Base-by-base conservation (phyloP, 2,797 vertebrate genomes). In the Peromyscus attwateri region DNA sequence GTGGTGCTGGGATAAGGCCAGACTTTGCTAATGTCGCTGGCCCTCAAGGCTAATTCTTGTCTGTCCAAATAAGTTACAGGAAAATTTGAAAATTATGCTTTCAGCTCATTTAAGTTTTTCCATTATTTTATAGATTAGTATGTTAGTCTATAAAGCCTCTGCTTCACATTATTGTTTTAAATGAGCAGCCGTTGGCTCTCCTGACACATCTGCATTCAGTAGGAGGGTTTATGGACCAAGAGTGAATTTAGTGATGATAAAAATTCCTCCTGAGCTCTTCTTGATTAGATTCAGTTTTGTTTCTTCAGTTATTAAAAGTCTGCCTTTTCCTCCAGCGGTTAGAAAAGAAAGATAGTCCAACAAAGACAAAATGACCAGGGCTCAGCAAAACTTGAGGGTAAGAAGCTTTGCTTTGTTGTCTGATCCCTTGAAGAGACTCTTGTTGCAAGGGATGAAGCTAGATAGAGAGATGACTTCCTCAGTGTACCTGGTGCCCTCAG, bases 91-190 rank as follows among this genome's bases (percentile, higher is more conserved):
- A 95, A 52, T 29, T 77, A 90, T 90, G 93, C 34, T 90, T 27
- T 64, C 11, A 80, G 13, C 12, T 80, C 27, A 68, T 76, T 34
- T 87, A 81, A 77, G 5, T 6, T 37, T 93, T 87, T 13, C 19
- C 92, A 82, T 91, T 87, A 19, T 92, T 95, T 94, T 94, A 77
- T 55, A 83, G 40, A 88, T 66, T 49, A 34, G 11, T 23, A 21
- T 81, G 23, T 76, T 95, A 89, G 37, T 81, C 14, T 73, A 91
- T 49, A 96, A 79, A 88, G 73, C 46, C 40, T 80, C 43, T 46
- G n/a, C 71, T 91, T 46, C 64, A n/a, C 55, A 81, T 84, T 95
- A 49, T 93, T 92, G 31, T 77, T 96, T 97, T 73, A 55, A 81
- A 77, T n/a, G 34, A 87, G 49, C 27, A 92, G 2, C 75, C 25